phyloP scores from a whole-genome alignment of 2,888 invertebrate species.

The Agonopterix heracliana region DNA sequence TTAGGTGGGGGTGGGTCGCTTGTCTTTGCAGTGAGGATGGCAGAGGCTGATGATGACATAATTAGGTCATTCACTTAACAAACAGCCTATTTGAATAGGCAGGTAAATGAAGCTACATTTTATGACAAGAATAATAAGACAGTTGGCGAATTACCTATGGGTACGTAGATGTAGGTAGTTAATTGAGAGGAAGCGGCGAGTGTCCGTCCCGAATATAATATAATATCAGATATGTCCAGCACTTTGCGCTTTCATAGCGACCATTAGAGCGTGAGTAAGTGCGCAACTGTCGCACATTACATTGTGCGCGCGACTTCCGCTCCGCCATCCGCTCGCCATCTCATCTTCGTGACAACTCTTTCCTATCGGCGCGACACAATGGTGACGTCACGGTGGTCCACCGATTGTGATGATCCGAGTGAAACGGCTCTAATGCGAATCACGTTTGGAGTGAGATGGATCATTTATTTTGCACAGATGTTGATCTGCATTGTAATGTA shows the following conservation, averaged over 20 bases:
- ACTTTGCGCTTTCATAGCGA: slow-evolving; percentile 6
- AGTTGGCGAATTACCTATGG: too few species aligned
- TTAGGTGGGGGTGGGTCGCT: too few species aligned
- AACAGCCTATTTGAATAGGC: too few species aligned
- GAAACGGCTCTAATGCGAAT: neutral
- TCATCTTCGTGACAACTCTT: slow-evolving; percentile 23
- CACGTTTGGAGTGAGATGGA: slow-evolving; percentile 2
- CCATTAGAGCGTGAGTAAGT: slow-evolving; percentile 23
- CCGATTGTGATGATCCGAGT: neutral
- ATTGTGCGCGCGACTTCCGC: slow-evolving; percentile 10
- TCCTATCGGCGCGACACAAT: slow-evolving; percentile 14
- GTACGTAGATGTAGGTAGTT: too few species aligned
- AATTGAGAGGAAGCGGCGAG: too few species aligned
- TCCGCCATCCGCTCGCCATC: slow-evolving; percentile 27
- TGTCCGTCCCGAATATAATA: neutral
- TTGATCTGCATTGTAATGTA: neutral
- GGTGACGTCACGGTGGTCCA: slow-evolving; percentile 35
- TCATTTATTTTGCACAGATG: slow-evolving; percentile 4
- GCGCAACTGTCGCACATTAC: slow-evolving; percentile 21
- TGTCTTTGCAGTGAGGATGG: too few species aligned
- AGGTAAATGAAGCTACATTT: too few species aligned
- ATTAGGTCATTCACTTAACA: too few species aligned
- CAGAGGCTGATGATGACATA: too few species aligned
- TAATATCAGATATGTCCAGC: neutral
- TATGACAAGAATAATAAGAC: too few species aligned